phyloP scores from a whole-genome alignment of 2,113 vertebrate genomes.

The Ptyas mucosa region DNA sequence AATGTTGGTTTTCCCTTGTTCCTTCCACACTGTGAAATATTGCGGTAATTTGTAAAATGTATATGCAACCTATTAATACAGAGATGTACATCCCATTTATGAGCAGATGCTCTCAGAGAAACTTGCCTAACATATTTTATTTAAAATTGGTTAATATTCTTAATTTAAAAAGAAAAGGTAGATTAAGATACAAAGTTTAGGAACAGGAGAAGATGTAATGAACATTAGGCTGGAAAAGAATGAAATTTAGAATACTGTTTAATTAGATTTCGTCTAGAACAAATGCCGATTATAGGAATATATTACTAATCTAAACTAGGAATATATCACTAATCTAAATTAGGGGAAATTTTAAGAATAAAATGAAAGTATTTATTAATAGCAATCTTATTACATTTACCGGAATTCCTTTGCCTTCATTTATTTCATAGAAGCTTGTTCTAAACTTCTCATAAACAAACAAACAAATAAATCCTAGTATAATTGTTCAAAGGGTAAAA shows the following conservation, averaged over 20 bases:
- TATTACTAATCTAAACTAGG: not conserved
- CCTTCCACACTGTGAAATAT: not conserved
- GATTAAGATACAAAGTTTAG: not conserved
- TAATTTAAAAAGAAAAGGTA: not conserved
- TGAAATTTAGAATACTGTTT: not conserved
- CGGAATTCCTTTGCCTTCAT: constrained; percentile 19
- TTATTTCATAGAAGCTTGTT: constrained; percentile 44
- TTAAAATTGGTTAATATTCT: not conserved
- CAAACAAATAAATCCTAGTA: constrained; percentile 54
- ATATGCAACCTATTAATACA: not conserved
- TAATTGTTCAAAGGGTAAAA: constrained; percentile 52
- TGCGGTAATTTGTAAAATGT: not conserved
- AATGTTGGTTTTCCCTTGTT: not conserved
- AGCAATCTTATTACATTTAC: constrained; percentile 4
- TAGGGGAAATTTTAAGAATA: not conserved
- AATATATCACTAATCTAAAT: not conserved
- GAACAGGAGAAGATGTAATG: not conserved
- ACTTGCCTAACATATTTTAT: not conserved
- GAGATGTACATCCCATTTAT: not conserved
- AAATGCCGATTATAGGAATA: not conserved
- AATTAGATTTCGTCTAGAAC: not conserved
- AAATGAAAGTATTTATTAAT: not conserved
- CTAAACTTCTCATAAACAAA: constrained; percentile 23
- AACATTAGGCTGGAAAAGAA: not conserved
- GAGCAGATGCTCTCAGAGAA: not conserved